Conservation (phyloP, 2,113 vertebrate genomes). For the Phaethon lepturus region DNA sequence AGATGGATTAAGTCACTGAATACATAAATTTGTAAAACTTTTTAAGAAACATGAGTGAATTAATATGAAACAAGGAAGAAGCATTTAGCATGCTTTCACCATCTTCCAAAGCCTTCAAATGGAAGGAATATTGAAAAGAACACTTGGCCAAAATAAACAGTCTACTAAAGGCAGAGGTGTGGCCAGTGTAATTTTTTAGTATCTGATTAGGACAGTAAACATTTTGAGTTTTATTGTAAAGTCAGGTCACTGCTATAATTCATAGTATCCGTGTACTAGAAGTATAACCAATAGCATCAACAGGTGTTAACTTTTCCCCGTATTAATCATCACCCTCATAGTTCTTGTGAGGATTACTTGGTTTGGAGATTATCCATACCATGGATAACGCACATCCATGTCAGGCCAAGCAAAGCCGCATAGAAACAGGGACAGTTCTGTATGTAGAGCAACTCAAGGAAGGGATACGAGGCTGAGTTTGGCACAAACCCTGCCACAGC, state of each 20-base stretch:
- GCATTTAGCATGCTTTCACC: background rate
- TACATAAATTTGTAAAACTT: background rate
- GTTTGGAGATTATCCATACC: background rate
- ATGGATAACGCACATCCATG: background rate
- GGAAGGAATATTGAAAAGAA: background rate
- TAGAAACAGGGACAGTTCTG: background rate
- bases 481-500: background rate
- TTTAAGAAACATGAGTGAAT: background rate
- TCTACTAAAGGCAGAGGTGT: background rate
- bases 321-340: background rate
- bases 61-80: background rate
- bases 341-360: background rate
- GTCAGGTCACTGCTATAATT: background rate
- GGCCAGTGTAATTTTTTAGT: background rate
- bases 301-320: background rate
- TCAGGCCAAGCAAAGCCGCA: background rate
- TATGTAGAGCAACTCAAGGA: fast-evolving
- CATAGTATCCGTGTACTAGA: background rate
- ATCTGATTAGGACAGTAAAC: background rate
- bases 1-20: background rate
- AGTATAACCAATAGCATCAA: background rate
- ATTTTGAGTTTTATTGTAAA: background rate
- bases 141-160: background rate
- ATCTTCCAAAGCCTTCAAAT: background rate
- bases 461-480: background rate